Evolutionary conservation across 1,140 invertebrate genomes (phyloP).

Genomic region (Anagrus nilaparvatae): DNA sequence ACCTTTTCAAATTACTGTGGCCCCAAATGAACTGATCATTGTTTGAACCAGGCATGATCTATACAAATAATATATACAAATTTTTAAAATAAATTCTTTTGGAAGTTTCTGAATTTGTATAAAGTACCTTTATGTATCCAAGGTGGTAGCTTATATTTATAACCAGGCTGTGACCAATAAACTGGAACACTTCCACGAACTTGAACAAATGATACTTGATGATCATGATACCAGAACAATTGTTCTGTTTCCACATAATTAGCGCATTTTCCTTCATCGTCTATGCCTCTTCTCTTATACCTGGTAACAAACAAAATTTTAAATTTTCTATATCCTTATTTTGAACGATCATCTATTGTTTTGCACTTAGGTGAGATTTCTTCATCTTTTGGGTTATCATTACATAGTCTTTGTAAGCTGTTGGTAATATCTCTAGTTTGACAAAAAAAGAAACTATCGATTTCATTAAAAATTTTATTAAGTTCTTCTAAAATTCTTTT

Average conservation of each 20-base stretch:
- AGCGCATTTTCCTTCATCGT: constrained; percentile 80
- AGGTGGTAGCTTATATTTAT: constrained; percentile 90
- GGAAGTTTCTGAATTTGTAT: not conserved
- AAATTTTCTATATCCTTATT: constrained; percentile 41
- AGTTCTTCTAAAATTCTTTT: constrained; percentile 77
- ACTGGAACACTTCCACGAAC: constrained; percentile 90
- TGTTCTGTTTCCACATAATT: constrained; percentile 97
- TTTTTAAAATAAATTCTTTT: too few species aligned
- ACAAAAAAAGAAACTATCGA: constrained; percentile 92
- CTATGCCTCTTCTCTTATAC: constrained; percentile 84
- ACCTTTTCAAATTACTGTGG: too few species aligned
- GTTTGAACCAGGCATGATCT: too few species aligned
- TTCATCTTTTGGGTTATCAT: constrained; percentile 36
- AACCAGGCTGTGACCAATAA: constrained; percentile 95
- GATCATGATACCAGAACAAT: constrained; percentile 73
- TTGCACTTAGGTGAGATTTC: constrained; percentile 53
- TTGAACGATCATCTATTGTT: constrained; percentile 71
- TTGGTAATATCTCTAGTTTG: constrained; percentile 74
- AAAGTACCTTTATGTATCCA: constrained; percentile 72
- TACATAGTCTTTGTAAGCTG: constrained; percentile 68
- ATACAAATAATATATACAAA: too few species aligned
- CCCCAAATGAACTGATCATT: too few species aligned
- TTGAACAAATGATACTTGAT: constrained; percentile 83
- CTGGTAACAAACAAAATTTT: constrained; percentile 25
- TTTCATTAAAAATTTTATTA: constrained; percentile 86